Conservation (phyloP, 2,797 vertebrate species). For the Dromococcyx pavoninus region DNA sequence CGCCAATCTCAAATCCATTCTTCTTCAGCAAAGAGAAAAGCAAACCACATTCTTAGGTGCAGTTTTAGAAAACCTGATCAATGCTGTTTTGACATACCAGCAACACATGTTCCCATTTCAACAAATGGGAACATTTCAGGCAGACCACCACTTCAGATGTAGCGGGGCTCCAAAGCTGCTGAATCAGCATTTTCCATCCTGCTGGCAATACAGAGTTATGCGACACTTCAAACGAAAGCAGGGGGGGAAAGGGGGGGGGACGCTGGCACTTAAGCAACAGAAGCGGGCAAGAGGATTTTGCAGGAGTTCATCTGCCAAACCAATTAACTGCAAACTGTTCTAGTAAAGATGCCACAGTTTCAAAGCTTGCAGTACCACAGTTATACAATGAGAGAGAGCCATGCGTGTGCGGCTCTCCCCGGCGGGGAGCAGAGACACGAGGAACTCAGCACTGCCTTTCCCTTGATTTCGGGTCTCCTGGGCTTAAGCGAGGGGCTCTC, state of each 20-base stretch:
- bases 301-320: constrained; percentile 44
- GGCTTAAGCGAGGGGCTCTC: background rate
- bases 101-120: constrained; percentile 56
- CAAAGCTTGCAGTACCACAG: background rate
- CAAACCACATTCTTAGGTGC: background rate
- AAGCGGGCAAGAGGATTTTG: constrained; percentile 16
- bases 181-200: constrained; percentile 72
- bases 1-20: background rate
- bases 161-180: constrained; percentile 66
- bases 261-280: constrained; percentile 25
- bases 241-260: background rate
- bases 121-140: constrained; percentile 14
- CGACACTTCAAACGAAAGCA: constrained; percentile 28
- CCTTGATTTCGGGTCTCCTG: background rate
- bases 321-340: constrained; percentile 44
- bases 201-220: constrained; percentile 35
- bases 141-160: constrained; percentile 63
- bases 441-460: background rate
- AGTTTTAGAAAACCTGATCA: constrained; percentile 2
- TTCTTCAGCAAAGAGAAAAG: background rate
- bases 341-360: background rate
- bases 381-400: background rate
- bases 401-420: background rate
- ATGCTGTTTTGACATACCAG: constrained; percentile 17
- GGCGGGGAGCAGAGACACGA: background rate